These are phyloP conservation scores for Calidris pugnax DNA, from an alignment of 2,113 vertebrate species.

Conservation along the genomic window DNA sequence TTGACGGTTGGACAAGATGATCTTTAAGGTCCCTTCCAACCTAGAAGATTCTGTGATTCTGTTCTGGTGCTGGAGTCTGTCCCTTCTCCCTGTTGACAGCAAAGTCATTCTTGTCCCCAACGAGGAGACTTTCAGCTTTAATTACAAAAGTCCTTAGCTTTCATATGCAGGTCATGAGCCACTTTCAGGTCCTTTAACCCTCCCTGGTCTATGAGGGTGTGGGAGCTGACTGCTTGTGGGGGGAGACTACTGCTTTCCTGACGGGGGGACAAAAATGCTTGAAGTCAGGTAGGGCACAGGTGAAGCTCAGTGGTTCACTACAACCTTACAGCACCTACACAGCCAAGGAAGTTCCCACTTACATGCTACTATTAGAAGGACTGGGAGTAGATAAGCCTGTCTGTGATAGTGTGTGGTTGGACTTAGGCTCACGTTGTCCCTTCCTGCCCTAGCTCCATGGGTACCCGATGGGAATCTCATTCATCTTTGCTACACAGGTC, in stretches of 20 bases:
- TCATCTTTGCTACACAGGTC: not conserved
- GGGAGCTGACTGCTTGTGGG: not conserved
- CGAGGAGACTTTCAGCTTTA: not conserved
- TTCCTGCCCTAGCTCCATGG: not conserved
- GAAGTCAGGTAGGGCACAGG: not conserved
- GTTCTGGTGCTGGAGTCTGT: conserved; percentile 7
- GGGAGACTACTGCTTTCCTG: not conserved
- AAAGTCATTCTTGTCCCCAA: not conserved
- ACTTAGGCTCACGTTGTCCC: not conserved
- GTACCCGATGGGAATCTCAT: not conserved
- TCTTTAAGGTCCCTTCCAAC: no score
- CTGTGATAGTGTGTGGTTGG: not conserved
- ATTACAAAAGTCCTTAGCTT: not conserved
- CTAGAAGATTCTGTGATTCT: no score
- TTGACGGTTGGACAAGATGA: no score
- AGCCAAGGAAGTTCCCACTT: not conserved
- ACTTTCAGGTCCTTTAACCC: not conserved
- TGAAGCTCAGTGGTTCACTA: not conserved
- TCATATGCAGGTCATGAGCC: not conserved
- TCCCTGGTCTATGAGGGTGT: not conserved
- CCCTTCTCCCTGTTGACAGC: not conserved
- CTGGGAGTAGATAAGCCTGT: not conserved
- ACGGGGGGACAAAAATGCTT: not conserved
- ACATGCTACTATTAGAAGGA: not conserved
- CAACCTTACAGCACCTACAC: not conserved